Conservation (phyloP, 1,140 invertebrate species). For the Panulirus ornatus region DNA sequence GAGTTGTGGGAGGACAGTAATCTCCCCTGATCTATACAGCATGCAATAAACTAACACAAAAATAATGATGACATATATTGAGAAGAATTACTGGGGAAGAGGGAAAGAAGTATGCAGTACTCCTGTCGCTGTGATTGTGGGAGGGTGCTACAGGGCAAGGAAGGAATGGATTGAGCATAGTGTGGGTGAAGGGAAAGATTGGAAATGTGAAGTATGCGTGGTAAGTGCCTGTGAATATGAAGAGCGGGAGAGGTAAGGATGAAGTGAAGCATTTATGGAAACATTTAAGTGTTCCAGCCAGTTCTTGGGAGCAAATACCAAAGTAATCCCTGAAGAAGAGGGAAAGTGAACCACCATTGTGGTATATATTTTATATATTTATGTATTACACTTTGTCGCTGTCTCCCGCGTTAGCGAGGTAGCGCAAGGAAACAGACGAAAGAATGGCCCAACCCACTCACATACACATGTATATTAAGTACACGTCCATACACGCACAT, state of each 20-base stretch:
- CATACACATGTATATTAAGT: no score
- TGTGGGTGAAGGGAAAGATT: no score
- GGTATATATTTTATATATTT: background rate
- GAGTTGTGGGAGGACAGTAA: background rate
- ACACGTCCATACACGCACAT: no score
- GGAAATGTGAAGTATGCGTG: no score
- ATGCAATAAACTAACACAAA: background rate
- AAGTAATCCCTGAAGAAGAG: no score
- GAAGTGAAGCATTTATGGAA: background rate
- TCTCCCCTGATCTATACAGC: background rate
- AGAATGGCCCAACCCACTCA: no score
- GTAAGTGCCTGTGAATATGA: background rate
- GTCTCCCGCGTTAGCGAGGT: no score
- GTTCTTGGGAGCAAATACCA: background rate
- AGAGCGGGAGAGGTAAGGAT: no score
- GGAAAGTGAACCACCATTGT: no score
- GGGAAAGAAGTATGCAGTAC: background rate
- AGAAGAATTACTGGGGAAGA: background rate
- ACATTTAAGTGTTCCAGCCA: background rate
- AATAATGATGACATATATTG: background rate
- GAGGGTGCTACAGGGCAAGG: background rate
- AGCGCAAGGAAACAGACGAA: no score
- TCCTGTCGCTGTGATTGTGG: background rate
- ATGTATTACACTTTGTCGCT: background rate
- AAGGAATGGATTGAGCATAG: no score